Percentiles rank a stretch among this genome's conserved stretches.
Evolutionary conservation across 1,140 invertebrate genomes (phyloP).

Genomic region (Arion vulgaris): DNA sequence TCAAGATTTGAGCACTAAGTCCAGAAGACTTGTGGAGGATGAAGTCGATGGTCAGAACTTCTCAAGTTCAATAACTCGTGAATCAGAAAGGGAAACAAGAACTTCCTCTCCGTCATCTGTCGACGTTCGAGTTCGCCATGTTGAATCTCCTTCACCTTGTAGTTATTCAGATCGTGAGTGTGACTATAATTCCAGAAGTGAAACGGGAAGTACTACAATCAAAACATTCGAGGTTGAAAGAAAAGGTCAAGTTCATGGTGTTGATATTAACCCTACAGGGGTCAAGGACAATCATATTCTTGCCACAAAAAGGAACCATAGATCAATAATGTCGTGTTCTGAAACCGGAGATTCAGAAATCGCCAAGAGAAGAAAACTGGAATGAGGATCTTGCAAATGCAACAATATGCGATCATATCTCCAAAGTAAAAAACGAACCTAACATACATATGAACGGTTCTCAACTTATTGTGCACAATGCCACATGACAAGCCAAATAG

Average conservation of each 20-base stretch:
- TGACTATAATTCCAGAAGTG: neutral
- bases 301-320: neutral
- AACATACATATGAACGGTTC: too few species aligned
- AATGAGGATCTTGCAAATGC: neutral
- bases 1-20: constrained; percentile 12
- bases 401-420: too few species aligned
- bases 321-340: neutral
- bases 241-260: neutral
- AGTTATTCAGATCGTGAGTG: neutral
- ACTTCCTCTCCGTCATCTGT: neutral
- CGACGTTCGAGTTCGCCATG: neutral
- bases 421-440: too few species aligned
- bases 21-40: neutral
- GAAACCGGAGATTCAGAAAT: neutral
- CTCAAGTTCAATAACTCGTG: neutral
- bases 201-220: neutral
- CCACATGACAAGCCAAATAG: too few species aligned
- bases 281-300: neutral
- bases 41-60: too few species aligned
- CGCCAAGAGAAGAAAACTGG: neutral
- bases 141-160: neutral
- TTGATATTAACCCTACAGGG: neutral
- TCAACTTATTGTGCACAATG: too few species aligned
- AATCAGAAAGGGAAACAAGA: neutral
- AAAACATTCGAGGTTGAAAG: neutral